These are phyloP conservation scores for Sphaerophoria rueppellii DNA, from an alignment of 2,888 invertebrate genomes.

Conservation along the genomic window DNA sequence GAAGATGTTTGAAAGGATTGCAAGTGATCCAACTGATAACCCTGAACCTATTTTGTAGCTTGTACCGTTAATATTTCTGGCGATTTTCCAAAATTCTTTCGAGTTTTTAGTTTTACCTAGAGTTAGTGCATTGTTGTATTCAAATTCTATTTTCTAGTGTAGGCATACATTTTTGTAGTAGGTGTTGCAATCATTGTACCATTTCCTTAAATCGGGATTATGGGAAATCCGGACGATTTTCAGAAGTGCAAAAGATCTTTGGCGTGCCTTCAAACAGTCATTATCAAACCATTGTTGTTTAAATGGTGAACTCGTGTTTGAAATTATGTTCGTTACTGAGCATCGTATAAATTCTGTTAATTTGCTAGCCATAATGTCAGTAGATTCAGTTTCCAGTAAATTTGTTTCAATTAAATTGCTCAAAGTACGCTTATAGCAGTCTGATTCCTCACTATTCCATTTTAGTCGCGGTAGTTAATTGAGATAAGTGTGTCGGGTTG, in stretches of 20 bases:
- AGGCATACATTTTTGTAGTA: background rate
- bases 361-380: background rate
- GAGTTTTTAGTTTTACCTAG: too few species aligned
- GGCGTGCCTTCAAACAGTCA: background rate
- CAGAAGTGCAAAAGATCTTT: conserved; percentile 7
- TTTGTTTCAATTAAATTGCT: conserved; percentile 16
- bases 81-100: too few species aligned
- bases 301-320: too few species aligned
- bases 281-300: background rate
- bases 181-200: background rate
- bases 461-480: background rate
- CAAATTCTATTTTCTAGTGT: background rate
- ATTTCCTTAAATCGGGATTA: background rate
- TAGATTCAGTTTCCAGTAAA: conserved; percentile 7
- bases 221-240: background rate
- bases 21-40: too few species aligned
- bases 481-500: background rate
- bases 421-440: background rate
- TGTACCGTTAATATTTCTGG: too few species aligned
- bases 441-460: conserved; percentile 15
- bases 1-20: conserved; percentile 1
- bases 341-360: background rate
- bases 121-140: too few species aligned
- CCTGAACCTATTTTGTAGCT: too few species aligned
- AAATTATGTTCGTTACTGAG: background rate